These are phyloP conservation scores for Chamaea fasciata DNA, from an alignment of 2,113 vertebrate species.

Conservation along the genomic window DNA sequence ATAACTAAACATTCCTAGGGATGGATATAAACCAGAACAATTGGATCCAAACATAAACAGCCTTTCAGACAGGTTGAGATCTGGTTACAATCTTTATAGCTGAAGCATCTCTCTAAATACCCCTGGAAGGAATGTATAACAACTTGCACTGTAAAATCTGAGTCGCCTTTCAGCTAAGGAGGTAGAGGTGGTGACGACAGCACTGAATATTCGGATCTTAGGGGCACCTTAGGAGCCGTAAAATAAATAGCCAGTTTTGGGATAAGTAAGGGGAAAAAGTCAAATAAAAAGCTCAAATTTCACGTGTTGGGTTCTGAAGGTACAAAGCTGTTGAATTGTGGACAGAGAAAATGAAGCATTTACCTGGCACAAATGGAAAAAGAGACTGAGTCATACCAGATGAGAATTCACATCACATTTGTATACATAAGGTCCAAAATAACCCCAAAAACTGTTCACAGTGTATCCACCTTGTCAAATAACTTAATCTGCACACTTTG, in stretches of 20 bases:
- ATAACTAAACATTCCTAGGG: slow-evolving; percentile 1
- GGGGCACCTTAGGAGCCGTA: background rate
- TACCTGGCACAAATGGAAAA: background rate
- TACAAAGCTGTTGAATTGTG: background rate
- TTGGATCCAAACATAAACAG: background rate
- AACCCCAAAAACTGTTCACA: background rate
- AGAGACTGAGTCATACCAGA: background rate
- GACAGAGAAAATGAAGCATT: background rate
- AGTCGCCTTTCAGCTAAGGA: background rate
- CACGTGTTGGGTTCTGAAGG: background rate
- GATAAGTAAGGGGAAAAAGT: background rate
- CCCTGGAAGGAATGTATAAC: background rate
- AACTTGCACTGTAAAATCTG: background rate
- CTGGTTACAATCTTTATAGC: slow-evolving; percentile 22
- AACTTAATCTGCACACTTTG: background rate
- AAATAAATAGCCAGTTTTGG: background rate
- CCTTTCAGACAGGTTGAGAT: background rate
- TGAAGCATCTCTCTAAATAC: background rate
- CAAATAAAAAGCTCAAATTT: background rate
- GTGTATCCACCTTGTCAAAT: background rate
- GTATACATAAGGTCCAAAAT: background rate
- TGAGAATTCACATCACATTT: background rate
- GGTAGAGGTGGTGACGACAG: background rate
- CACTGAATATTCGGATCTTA: background rate
- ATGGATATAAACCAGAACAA: slow-evolving; percentile 15